These are phyloP conservation scores for Meiosimyza platycephala DNA, from an alignment of 2,888 invertebrate species.

Conservation along the genomic window DNA sequence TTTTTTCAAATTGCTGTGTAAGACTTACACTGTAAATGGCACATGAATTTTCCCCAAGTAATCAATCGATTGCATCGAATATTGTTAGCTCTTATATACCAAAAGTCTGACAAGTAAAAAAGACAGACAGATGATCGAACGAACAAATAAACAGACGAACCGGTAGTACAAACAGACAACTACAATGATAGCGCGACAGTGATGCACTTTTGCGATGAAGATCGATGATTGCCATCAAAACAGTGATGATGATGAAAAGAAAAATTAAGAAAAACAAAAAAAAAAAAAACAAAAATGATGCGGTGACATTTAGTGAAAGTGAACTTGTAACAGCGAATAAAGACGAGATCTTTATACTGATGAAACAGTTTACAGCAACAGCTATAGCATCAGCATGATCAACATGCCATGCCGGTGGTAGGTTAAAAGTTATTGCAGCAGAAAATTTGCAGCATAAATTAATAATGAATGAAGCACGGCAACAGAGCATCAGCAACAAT, in stretches of 20 bases:
- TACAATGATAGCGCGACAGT: constrained; percentile 8
- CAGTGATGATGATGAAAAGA: constrained; percentile 26
- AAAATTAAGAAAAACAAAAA: constrained; percentile 24
- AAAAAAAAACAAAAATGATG: constrained; percentile 36
- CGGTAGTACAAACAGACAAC: constrained; percentile 1
- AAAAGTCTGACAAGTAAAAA: neutral
- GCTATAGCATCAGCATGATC: neutral
- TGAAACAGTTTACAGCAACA: neutral
- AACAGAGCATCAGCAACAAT: constrained; percentile 12
- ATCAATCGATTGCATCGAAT: constrained; percentile 1
- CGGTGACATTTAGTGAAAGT: constrained; percentile 38
- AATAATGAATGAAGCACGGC: neutral
- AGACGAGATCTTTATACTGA: constrained; percentile 15
- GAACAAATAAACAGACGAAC: neutral
- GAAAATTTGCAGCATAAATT: neutral
- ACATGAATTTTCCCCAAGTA: neutral
- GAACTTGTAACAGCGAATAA: constrained; percentile 18
- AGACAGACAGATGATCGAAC: neutral
- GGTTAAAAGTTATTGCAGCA: constrained; percentile 22
- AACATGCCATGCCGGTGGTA: neutral
- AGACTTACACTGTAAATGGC: too few species aligned
- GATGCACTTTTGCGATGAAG: constrained; percentile 55
- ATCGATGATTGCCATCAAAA: constrained; percentile 61
- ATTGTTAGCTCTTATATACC: constrained; percentile 9
- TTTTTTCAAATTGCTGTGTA: too few species aligned